Evolutionary conservation across 2,797 vertebrate genomes (phyloP).

Genomic region (Notoglanidium macrostoma): DNA sequence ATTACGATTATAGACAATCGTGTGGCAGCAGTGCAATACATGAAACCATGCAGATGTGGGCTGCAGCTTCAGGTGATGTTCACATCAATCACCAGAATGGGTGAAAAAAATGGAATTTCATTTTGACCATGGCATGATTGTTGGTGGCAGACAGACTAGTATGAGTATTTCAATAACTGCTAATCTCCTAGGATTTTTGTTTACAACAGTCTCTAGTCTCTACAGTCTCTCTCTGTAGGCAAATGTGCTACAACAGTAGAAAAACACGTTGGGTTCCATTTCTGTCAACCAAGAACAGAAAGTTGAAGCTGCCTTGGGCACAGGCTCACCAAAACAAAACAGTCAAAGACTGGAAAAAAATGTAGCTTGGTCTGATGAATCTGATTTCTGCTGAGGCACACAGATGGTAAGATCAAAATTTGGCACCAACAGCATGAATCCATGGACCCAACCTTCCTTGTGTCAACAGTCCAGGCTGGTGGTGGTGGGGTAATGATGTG

Average conservation of each 20-base stretch:
- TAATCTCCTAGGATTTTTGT: neutral
- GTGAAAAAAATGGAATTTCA: neutral
- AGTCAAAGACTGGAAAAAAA: neutral
- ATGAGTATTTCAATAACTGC: neutral
- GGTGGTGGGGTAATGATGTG: no score
- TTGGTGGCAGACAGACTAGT: neutral
- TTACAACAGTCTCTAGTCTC: neutral
- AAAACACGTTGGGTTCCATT: neutral
- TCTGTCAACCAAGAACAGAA: neutral
- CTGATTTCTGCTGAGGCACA: no score
- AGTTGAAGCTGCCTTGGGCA: neutral
- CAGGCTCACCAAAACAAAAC: neutral
- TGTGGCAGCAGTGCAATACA: no score
- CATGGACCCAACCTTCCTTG: no score
- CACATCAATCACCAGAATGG: neutral
- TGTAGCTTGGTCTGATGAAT: neutral
- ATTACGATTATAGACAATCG: neutral
- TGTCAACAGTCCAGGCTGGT: no score
- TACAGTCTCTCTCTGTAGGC: no score
- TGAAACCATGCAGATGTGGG: no score
- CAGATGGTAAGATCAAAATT: no score
- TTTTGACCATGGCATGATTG: neutral
- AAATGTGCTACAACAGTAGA: neutral
- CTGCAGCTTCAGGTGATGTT: neutral
- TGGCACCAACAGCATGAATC: no score